These are phyloP conservation scores for Cichladusa arquata DNA, from an alignment of 2,113 vertebrate genomes.

Conservation along the genomic window DNA sequence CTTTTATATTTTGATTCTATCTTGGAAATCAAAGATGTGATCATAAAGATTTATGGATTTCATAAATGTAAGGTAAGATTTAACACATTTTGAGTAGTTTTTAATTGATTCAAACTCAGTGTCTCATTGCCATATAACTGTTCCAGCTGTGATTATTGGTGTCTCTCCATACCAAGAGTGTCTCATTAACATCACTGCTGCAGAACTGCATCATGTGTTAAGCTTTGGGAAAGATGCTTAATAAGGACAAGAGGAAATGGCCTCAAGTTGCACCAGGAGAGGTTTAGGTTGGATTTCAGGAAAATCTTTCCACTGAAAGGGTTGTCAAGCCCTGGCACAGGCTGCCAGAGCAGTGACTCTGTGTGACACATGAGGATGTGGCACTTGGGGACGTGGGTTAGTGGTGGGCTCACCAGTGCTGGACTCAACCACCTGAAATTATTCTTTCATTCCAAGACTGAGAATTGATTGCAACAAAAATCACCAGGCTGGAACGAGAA, in stretches of 20 bases:
- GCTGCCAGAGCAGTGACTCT: not conserved
- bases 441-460: not conserved
- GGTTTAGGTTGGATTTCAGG: not conserved
- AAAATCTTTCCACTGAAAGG: not conserved
- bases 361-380: not conserved
- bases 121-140: not conserved
- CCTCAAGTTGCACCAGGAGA: not conserved
- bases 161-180: not conserved
- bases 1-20: slow-evolving; percentile 84
- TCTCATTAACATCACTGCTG: not conserved
- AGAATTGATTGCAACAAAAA: not conserved
- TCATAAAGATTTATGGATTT: slow-evolving; percentile 77
- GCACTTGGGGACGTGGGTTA: too few relatives aligned
- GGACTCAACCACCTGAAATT: not conserved
- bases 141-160: not conserved
- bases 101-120: not conserved
- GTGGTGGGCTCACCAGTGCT: not conserved
- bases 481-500: not conserved
- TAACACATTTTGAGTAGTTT: not conserved
- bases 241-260: not conserved
- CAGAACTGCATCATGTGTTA: not conserved
- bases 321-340: not conserved
- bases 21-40: slow-evolving; percentile 81
- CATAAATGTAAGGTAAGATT: slow-evolving; percentile 82
- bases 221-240: not conserved